Percentiles rank a stretch among this genome's conserved stretches.
Evolutionary conservation across 2,888 invertebrate species (phyloP).

Genomic region (Chrysolina haemoptera): DNA sequence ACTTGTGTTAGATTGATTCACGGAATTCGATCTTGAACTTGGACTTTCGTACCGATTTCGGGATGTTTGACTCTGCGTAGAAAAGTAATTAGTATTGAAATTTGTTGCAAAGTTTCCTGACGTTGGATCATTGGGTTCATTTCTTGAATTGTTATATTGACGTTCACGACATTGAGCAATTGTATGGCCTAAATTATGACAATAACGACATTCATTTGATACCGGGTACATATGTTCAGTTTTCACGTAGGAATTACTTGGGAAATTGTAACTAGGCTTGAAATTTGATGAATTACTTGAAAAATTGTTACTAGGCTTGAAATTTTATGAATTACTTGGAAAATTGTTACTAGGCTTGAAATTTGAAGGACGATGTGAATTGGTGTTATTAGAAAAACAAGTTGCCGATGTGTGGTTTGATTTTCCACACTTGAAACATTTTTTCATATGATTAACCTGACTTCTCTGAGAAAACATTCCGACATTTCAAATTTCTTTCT

Average conservation of each 20-base stretch:
- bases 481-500: not conserved
- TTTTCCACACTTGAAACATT: not conserved
- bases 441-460: too few relatives aligned
- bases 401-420: not conserved
- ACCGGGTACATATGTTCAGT: too few relatives aligned
- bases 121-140: too few relatives aligned
- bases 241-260: not conserved
- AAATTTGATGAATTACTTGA: too few relatives aligned
- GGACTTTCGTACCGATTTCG: not conserved
- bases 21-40: slow-evolving; percentile 1
- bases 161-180: too few relatives aligned
- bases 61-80: not conserved
- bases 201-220: too few relatives aligned
- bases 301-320: too few relatives aligned
- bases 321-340: too few relatives aligned
- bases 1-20: not conserved
- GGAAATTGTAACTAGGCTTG: slow-evolving; percentile 1
- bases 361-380: not conserved
- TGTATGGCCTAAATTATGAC: too few relatives aligned
- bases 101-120: too few relatives aligned
- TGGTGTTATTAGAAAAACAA: not conserved
- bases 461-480: not conserved
- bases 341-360: too few relatives aligned
- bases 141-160: not conserved
- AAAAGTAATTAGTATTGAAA: not conserved